A percentile compares a stretch with the other conserved stretches of the same genome.
Conservation (phyloP, 64 coral and sea anemone species). For the Pocillopora damicornis region DNA sequence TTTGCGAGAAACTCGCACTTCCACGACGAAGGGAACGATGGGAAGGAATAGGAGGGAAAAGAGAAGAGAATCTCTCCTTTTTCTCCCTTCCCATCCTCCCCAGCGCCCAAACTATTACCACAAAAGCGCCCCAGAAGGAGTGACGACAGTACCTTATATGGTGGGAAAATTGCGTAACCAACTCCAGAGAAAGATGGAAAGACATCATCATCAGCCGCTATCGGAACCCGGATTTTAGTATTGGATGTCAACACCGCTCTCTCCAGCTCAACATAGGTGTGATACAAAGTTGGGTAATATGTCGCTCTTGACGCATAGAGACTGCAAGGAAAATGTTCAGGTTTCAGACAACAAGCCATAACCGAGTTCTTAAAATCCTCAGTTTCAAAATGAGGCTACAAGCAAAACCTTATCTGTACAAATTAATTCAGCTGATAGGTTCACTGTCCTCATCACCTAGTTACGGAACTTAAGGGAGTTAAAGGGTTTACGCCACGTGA, state of each 20-base stretch:
- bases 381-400: no score
- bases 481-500: no score
- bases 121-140: not conserved
- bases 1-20: no score
- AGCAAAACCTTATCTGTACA: no score
- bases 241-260: constrained; percentile 26
- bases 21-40: no score
- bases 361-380: no score
- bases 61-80: not conserved
- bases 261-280: constrained; percentile 47
- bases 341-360: not conserved
- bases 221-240: constrained; percentile 29
- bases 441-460: no score
- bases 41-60: no score
- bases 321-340: not conserved
- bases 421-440: no score
- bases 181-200: constrained; percentile 48
- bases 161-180: constrained; percentile 34
- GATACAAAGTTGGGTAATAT: constrained; percentile 58
- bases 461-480: no score
- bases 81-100: not conserved
- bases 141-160: constrained; percentile 13
- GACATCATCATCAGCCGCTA: not conserved
- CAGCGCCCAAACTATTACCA: not conserved
- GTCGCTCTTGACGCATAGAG: constrained; percentile 4